Evolutionary conservation across 1,140 invertebrate genomes (phyloP).

Genomic region (Drosophila albomicans): DNA sequence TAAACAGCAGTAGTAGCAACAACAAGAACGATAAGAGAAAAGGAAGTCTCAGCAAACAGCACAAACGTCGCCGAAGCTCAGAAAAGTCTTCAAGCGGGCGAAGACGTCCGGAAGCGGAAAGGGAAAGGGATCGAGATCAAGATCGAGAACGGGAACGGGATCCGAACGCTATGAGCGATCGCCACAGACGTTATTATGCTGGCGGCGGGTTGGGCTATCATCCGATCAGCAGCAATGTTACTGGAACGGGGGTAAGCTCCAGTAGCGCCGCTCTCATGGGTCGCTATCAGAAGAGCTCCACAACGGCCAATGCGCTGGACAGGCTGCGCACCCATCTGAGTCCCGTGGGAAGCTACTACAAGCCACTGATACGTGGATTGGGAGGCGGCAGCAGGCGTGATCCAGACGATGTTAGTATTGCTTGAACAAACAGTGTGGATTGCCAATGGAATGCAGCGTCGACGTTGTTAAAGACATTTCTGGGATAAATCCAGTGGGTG

Average conservation of each 20-base stretch:
- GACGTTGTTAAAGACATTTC: slow-evolving; percentile 1
- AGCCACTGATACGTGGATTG: slow-evolving; percentile 77
- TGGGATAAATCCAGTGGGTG: background rate
- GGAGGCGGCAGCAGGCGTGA: slow-evolving; percentile 60
- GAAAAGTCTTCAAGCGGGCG: slow-evolving; percentile 64
- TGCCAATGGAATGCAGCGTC: slow-evolving; percentile 29
- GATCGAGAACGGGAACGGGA: slow-evolving; percentile 44
- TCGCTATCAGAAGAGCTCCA: slow-evolving; percentile 80
- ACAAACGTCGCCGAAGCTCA: slow-evolving; percentile 70
- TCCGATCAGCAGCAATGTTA: slow-evolving; percentile 36
- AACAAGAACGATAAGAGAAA: slow-evolving; percentile 50
- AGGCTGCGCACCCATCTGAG: slow-evolving; percentile 82
- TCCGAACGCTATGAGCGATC: slow-evolving; percentile 73
- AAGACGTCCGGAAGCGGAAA: slow-evolving; percentile 64
- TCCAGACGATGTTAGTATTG: slow-evolving; percentile 80
- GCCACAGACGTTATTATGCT: slow-evolving; percentile 79
- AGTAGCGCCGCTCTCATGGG: slow-evolving; percentile 54
- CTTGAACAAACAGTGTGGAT: slow-evolving; percentile 35
- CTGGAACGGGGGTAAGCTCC: slow-evolving; percentile 43
- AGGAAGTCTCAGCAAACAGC: slow-evolving; percentile 46
- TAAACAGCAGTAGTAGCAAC: slow-evolving; percentile 37
- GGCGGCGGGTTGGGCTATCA: slow-evolving; percentile 62
- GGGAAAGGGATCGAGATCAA: slow-evolving; percentile 25
- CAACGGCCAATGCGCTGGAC: slow-evolving; percentile 78
- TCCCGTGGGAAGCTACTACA: slow-evolving; percentile 81